These are phyloP conservation scores for Rhyacophila brunnea DNA, from an alignment of 1,140 invertebrate genomes.

Conservation along the genomic window DNA sequence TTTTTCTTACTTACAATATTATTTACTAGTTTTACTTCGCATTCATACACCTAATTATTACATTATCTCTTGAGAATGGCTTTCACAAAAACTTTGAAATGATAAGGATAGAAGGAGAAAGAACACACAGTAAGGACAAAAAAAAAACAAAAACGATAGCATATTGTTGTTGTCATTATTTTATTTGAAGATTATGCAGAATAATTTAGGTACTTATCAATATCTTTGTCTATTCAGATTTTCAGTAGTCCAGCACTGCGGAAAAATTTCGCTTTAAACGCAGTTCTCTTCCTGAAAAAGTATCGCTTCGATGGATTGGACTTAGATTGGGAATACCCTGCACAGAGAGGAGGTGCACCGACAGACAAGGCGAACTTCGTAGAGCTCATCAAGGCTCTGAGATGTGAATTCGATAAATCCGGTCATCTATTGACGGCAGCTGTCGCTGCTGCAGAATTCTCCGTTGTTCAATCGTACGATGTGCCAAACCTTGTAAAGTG, in stretches of 20 bases:
- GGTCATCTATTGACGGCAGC: slow-evolving; percentile 60
- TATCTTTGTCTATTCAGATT: slow-evolving; percentile 42
- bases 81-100: too few relatives aligned
- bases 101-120: too few relatives aligned
- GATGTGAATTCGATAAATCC: slow-evolving; percentile 53
- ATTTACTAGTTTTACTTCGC: too few relatives aligned
- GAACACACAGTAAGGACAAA: too few relatives aligned
- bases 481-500: slow-evolving; percentile 50
- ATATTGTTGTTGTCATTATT: too few relatives aligned
- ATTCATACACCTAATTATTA: too few relatives aligned
- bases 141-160: too few relatives aligned
- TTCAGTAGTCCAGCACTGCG: slow-evolving; percentile 72
- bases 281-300: slow-evolving; percentile 73
- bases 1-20: too few relatives aligned
- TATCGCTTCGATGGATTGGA: slow-evolving; percentile 84
- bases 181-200: too few relatives aligned
- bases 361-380: slow-evolving; percentile 51
- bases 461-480: slow-evolving; percentile 60
- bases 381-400: slow-evolving; percentile 57
- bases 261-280: slow-evolving; percentile 69
- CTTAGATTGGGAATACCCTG: slow-evolving; percentile 87
- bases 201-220: too few relatives aligned
- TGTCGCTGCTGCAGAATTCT: slow-evolving; percentile 55
- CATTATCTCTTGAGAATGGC: too few relatives aligned
- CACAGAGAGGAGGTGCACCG: slow-evolving; percentile 7